A percentile compares a stretch with the other conserved stretches of the same genome.
Evolutionary conservation across 1,140 invertebrate genomes (phyloP).

Genomic region (Bombus vancouverensis): DNA sequence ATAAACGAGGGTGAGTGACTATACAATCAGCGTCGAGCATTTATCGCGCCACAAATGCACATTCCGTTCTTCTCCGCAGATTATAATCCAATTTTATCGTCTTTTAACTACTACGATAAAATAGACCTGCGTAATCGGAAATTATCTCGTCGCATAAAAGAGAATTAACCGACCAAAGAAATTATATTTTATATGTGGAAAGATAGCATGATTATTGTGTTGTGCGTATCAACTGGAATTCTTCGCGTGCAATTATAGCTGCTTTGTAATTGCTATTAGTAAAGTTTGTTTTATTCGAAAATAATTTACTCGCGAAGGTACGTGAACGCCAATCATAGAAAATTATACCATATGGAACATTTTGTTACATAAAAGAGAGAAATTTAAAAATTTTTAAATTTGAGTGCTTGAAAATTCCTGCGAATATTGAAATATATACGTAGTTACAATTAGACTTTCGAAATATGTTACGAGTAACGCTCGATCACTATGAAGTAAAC

Average conservation of each 20-base stretch:
- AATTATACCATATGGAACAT: no score
- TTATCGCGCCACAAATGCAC: constrained; percentile 34
- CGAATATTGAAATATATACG: no score
- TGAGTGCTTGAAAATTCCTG: no score
- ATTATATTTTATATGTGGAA: neutral
- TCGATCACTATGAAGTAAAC: no score
- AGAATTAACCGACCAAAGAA: constrained; percentile 2
- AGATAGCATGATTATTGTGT: neutral
- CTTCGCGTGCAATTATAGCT: neutral
- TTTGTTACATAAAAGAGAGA: no score
- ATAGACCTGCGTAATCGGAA: constrained; percentile 5
- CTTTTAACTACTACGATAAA: constrained; percentile 19
- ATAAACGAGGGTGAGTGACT: constrained; percentile 48
- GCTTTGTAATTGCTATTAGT: no score
- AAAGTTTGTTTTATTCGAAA: no score
- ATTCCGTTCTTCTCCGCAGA: constrained; percentile 28
- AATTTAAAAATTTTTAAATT: no score
- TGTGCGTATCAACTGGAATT: neutral
- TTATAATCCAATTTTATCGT: constrained; percentile 55
- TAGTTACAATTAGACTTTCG: no score
- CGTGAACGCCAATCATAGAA: no score
- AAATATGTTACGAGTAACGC: no score
- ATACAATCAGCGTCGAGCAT: constrained; percentile 23
- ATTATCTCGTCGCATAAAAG: constrained; percentile 24
- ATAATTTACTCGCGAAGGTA: no score